A percentile compares a stretch with the other conserved stretches of the same genome.
Conservation (phyloP, 1,140 invertebrate genomes). For the Paraescarpia echinospica region DNA sequence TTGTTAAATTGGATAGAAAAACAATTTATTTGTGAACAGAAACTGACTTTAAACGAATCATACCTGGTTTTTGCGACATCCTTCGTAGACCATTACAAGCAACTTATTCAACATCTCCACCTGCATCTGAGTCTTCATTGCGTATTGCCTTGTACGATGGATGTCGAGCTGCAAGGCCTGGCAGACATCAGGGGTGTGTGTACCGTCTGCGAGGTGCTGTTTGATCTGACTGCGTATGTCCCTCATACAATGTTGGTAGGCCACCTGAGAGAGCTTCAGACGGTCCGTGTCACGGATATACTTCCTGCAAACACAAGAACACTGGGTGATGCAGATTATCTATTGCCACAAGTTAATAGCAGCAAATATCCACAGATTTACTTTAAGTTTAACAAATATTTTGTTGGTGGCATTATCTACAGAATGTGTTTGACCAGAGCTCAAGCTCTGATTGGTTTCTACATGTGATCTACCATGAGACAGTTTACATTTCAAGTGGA, state of each 20-base stretch:
- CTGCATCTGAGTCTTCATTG: slow-evolving; percentile 26
- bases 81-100: slow-evolving; percentile 36
- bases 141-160: not conserved
- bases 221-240: not conserved
- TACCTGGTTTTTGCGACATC: slow-evolving; percentile 34
- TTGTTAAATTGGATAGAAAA: no score
- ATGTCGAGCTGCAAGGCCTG: not conserved
- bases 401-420: no score
- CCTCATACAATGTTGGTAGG: slow-evolving; percentile 48
- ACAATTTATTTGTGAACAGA: not conserved
- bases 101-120: slow-evolving; percentile 28
- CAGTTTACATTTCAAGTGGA: no score
- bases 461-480: no score
- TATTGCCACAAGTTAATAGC: slow-evolving; percentile 8
- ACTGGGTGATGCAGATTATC: slow-evolving; percentile 30
- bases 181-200: not conserved
- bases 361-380: not conserved
- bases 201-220: not conserved
- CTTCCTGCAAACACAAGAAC: slow-evolving; percentile 61
- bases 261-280: slow-evolving; percentile 73
- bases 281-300: slow-evolving; percentile 81
- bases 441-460: not conserved
- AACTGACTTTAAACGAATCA: not conserved
- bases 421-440: not conserved
- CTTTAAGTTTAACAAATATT: no score